phyloP scores from a whole-genome alignment of 2,113 vertebrate genomes.

The Eurypyga helias region DNA sequence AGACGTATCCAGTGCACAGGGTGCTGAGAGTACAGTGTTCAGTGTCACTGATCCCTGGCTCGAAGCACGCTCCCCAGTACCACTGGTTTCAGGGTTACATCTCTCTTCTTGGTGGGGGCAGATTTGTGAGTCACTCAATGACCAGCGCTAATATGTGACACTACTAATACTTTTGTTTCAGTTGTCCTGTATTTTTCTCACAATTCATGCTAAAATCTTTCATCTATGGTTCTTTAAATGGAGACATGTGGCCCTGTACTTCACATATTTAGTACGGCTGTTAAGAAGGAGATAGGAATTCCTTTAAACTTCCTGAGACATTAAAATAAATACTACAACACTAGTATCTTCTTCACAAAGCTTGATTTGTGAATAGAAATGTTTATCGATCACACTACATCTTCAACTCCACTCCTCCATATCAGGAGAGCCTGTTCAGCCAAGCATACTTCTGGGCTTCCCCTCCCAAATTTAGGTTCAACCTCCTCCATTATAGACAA shows the following conservation, averaged over 20 bases:
- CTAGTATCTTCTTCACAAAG: background rate
- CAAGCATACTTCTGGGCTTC: background rate
- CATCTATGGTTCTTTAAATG: background rate
- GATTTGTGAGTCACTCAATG: background rate
- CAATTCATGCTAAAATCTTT: background rate
- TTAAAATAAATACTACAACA: background rate
- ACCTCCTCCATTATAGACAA: background rate
- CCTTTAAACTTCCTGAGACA: background rate
- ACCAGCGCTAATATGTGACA: background rate
- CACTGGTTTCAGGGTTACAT: background rate
- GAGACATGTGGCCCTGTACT: background rate
- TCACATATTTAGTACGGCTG: background rate
- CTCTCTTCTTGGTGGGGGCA: background rate
- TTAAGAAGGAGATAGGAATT: background rate
- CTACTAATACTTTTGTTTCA: background rate
- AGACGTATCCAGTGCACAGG: fast-evolving
- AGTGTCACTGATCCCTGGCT: background rate
- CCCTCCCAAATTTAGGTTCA: background rate
- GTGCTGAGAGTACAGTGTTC: background rate
- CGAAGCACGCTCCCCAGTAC: background rate
- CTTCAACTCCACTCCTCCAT: background rate
- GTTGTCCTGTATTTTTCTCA: background rate
- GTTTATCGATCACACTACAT: background rate
- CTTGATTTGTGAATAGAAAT: background rate
- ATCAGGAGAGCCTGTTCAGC: background rate